phyloP scores from a whole-genome alignment of 2,797 vertebrate genomes.

The Micrastur ruficollis region DNA sequence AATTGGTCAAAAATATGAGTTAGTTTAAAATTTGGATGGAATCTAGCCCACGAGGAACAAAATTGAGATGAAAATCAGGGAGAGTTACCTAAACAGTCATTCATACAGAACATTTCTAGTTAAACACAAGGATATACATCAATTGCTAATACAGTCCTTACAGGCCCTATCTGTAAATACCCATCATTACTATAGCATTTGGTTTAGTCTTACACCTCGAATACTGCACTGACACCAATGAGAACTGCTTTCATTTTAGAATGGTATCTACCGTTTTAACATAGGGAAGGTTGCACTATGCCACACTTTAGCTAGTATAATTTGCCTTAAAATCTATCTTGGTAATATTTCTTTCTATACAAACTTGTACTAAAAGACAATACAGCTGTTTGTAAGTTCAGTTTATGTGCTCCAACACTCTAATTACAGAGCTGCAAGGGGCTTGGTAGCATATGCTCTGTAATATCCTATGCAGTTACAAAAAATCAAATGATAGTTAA shows the following conservation, averaged over 20 bases:
- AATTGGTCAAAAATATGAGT: neutral
- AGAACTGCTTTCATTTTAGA: neutral
- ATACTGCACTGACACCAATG: neutral
- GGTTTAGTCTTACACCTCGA: neutral
- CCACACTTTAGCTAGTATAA: neutral
- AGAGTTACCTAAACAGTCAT: neutral
- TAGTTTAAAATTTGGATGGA: neutral
- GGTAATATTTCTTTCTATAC: neutral
- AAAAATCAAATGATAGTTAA: neutral
- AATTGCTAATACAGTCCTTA: neutral
- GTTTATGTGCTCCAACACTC: neutral
- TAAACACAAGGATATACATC: neutral
- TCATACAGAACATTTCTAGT: neutral
- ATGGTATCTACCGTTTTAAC: neutral
- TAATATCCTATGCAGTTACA: neutral
- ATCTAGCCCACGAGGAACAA: neutral
- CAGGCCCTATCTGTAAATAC: neutral
- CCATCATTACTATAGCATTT: neutral
- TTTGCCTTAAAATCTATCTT: neutral
- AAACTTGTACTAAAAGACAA: slow-evolving; percentile 12
- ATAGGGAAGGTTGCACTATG: neutral
- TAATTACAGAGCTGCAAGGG: neutral
- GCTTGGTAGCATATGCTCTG: neutral
- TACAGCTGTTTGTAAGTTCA: neutral
- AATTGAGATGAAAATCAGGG: neutral